A percentile compares a stretch with the other conserved stretches of the same genome.
Conservation (phyloP, 2,888 invertebrate species). For the Ophonus ardosiacus region DNA sequence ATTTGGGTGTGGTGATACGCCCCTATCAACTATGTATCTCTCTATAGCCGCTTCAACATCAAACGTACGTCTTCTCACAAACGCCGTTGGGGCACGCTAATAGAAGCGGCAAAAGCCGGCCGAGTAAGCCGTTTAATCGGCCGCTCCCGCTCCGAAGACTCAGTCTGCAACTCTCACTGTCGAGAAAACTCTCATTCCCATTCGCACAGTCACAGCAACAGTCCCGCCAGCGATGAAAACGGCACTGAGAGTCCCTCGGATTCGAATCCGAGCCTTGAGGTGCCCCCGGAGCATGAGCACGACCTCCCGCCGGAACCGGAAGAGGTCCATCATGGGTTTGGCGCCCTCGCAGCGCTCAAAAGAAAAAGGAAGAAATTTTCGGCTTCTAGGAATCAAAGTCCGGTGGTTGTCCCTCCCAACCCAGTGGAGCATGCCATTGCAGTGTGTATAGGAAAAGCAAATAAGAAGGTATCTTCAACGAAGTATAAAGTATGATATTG, state of each 20-base stretch:
- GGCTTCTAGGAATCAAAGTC: conserved; percentile 84
- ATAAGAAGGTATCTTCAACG: conserved; percentile 68
- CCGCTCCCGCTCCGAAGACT: conserved; percentile 89
- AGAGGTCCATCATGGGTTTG: conserved; percentile 73
- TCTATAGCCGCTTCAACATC: conserved; percentile 72
- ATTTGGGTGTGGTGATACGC: no score
- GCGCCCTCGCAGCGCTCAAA: conserved; percentile 85
- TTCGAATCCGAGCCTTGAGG: conserved; percentile 83
- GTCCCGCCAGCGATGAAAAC: conserved; percentile 83
- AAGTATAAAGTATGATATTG: conserved; percentile 36
- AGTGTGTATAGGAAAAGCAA: conserved; percentile 70
- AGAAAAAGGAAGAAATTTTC: conserved; percentile 91
- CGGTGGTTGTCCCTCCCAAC: conserved; percentile 77
- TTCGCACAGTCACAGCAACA: conserved; percentile 77
- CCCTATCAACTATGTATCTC: no score
- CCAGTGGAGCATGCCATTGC: conserved; percentile 73
- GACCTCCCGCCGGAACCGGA: conserved; percentile 66
- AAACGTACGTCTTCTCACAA: conserved; percentile 82
- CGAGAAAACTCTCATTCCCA: conserved; percentile 78
- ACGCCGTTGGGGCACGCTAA: conserved; percentile 89
- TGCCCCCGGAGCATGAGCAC: conserved; percentile 66
- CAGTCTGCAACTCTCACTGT: conserved; percentile 81
- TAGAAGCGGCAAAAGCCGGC: conserved; percentile 91
- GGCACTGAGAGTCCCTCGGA: conserved; percentile 85
- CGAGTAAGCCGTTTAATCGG: conserved; percentile 89